Percentiles rank a stretch among this genome's conserved stretches.
Evolutionary conservation across 1,140 invertebrate species (phyloP).

Genomic region (Hypothenemus hampei): DNA sequence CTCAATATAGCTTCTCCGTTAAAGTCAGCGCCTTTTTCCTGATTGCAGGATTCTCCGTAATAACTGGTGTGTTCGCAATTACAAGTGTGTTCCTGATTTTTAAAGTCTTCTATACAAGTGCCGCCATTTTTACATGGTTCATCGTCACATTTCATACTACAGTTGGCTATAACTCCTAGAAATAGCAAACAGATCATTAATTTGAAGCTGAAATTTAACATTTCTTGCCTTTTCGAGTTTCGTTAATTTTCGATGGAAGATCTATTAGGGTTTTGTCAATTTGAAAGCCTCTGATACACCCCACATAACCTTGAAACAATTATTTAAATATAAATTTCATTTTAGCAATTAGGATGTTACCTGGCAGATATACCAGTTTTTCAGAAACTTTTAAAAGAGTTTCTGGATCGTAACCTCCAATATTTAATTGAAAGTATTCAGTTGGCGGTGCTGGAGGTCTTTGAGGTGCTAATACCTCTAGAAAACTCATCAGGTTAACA

Average conservation of each 20-base stretch:
- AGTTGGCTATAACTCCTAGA: constrained; percentile 69
- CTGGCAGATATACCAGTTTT: constrained; percentile 53
- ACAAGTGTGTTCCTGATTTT: constrained; percentile 75
- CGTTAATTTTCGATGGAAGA: constrained; percentile 63
- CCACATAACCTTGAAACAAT: constrained; percentile 61
- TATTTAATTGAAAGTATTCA: constrained; percentile 83
- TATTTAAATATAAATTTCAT: neutral
- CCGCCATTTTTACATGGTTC: constrained; percentile 84
- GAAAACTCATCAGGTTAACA: constrained; percentile 29
- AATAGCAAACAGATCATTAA: neutral
- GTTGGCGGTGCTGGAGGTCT: constrained; percentile 75
- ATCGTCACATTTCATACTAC: constrained; percentile 83
- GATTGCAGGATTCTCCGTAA: constrained; percentile 69
- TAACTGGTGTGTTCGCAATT: constrained; percentile 86
- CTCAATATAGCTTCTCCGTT: constrained; percentile 77
- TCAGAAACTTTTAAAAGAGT: constrained; percentile 62
- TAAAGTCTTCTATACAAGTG: constrained; percentile 83
- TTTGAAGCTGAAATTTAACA: constrained; percentile 5
- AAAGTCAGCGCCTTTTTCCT: constrained; percentile 83
- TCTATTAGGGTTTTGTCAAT: constrained; percentile 76
- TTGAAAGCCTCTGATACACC: constrained; percentile 84
- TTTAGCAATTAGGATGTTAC: constrained; percentile 7
- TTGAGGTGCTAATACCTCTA: constrained; percentile 80
- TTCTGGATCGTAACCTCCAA: constrained; percentile 77
- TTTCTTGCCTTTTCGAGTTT: constrained; percentile 62